Percentiles rank a stretch among this genome's conserved stretches.
Evolutionary conservation across 2,797 vertebrate genomes (phyloP).

Genomic region (Hipposideros larvatus): DNA sequence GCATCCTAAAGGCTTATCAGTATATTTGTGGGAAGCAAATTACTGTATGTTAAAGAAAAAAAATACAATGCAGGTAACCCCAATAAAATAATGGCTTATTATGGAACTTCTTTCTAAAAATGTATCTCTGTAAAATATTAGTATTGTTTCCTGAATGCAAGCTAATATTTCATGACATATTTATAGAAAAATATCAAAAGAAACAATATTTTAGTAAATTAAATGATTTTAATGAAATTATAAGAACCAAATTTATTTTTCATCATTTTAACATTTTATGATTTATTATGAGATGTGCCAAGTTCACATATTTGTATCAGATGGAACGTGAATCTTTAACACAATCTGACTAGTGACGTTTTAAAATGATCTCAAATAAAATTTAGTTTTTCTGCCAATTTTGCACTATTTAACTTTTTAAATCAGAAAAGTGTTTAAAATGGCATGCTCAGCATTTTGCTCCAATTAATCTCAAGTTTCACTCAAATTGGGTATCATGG

Average conservation of each 20-base stretch:
- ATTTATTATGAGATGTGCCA: background rate
- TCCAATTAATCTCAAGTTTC: background rate
- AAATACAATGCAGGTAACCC: background rate
- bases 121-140: background rate
- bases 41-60: background rate
- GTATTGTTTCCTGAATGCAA: background rate
- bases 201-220: background rate
- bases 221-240: constrained; percentile 27
- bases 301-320: background rate
- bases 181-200: background rate
- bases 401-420: background rate
- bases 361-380: background rate
- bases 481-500: background rate
- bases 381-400: background rate
- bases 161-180: background rate
- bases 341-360: background rate
- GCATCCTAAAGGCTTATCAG: background rate
- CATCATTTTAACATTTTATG: background rate
- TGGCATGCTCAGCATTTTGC: background rate
- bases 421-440: background rate
- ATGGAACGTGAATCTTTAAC: background rate
- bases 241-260: constrained; percentile 17
- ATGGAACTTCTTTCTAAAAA: background rate
- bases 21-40: background rate
- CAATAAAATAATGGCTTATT: background rate